Base-by-base conservation (phyloP, 1,140 invertebrate species). In the Pseudomyrmex gracilis region DNA sequence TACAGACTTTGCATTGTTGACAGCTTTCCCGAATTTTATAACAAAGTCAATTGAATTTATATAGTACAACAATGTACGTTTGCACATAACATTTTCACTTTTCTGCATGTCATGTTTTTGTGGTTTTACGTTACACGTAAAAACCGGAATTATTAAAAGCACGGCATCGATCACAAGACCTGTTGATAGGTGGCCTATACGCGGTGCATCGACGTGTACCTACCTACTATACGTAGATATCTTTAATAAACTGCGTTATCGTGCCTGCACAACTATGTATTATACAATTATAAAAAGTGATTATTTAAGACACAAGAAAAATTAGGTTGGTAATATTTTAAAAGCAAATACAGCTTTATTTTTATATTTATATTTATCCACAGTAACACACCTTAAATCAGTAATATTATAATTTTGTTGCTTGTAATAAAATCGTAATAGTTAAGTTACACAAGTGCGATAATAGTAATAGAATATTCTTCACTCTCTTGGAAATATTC, bases 101-200 rank as follows among this genome's bases (percentile, higher is more conserved):
- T 20, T 49, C 17, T 20, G 8, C 10, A 2, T 20, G 53, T 71
- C 22, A 70, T 57, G 53, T 78, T 58, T 70, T 63, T 58, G 22
- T 10, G 45, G 49, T 74, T 58, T 77, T 34, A 51, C 20, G 51
- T 53, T 53, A 9, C 17, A n/a, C 17, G 60, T 55, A 74, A 49
- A 68, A 68, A 66, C 17, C n/a, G 53, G 85, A 71, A 85, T 87
- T 88, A 88, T 85, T 88, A 88, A 87, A 85, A 87, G 45, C 64
- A n/a, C n/a, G 3, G 20, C 58, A 87, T 88, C 83, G 85, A 88
- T 88, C 82, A 73, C 51, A 58, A 82, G 64, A 87, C 85, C 85
- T 88, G 83, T 85, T 88, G 85, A 85, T 88, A 84, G 49, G 15
- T 43, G 12, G 63, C 12, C 68, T 68, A 82, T 78, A 20, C 53